Evolutionary conservation across 1,140 invertebrate genomes (phyloP), one percentile per base, ranked within the genome.

Genomic region (Artemia franciscana): DNA sequence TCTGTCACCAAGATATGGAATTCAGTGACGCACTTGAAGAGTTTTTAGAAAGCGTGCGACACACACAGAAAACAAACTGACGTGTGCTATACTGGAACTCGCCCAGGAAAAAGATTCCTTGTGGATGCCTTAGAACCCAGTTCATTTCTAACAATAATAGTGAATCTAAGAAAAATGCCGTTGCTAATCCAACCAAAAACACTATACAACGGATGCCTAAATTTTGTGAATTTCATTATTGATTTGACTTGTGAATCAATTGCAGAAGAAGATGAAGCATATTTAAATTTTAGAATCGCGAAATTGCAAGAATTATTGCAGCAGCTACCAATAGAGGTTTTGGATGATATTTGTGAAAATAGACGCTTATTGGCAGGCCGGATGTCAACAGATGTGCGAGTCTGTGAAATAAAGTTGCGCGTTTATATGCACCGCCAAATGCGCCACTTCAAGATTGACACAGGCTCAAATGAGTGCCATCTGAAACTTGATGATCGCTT

Each of bases 401-500:
- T 62, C 56, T 9, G 30, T 24, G 25, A 62, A 26, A 66, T 66
- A 24, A 59, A 26, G 25, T 57, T 66, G 15, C 58, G 59, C 3
- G 56, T 66, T 3, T 66, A 62, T 28, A 66, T 66, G 65, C 65
- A 66, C 27, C 57, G 24, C 9, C 60, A 59, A 12, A 66, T 66
- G 65, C 51, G 61, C 21, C 58, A 57, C 21, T 66, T 66, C 26
- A 28, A 18, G 5, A 30, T 61, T 25, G 60, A 61, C 26, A 28
- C 26, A 9, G 28, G 23, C 21, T 25, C 26, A 21, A n/a, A 39
- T 39, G 60, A 61, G 60, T 61, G 28, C 26, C 24, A 61, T 7
- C 12, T 61, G 15, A 23, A 24, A 23, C 21, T 61, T 9, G 60
- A 61, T 7, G 60, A 61, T 24, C 5, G 18, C 7, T 77, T 73